Base-by-base conservation (phyloP, 2,797 vertebrate species). In the Hippopotamyrus pictus region DNA sequence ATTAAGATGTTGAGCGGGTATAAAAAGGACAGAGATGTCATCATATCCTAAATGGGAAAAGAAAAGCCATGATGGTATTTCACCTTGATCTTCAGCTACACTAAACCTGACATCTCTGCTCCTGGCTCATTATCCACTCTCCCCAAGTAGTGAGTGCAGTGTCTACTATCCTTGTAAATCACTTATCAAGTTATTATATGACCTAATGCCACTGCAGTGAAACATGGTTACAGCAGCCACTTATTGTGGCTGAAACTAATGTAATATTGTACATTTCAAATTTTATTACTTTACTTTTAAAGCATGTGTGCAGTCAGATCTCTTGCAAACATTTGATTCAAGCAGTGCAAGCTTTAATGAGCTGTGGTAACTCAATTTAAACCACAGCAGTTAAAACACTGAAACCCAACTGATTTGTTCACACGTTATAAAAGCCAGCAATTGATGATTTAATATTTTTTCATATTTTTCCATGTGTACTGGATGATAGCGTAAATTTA, bases 1-100 rank as follows among this genome's bases (percentile, higher is more conserved):
- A 37, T 44, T 79, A 41, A 79, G 37, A 7, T 79, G 33, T 41
- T 79, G 33, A 29, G 25, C 1, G 73, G 37, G 5, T 79, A 41
- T 79, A 79, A 79, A 79, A 79, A 79, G 33, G 37, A 25, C 37
- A 79, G 73, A 44, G 73, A 79, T 79, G 73, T 79, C 73, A 79
- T 44, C 37, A 19, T 79, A 79, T 79, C 33, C 73, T 79, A 17
- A 37, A 79, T 79, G 33, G 73, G 37, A 41, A n/a, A 6, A 79
- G 25, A 44, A 79, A 79, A 44, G 37, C 37, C 2, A 11, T 79
- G 14, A 19, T 44, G 69, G 73, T 79, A 79, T 79, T 79, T 79
- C 37, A 44, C 33, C 73, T 79, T 79, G 73, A 79, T 79, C 33
- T 41, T 41, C 73, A 79, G 73, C 14, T 17, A 79, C 73, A 79